phyloP scores from a whole-genome alignment of 2,797 vertebrate species.

The Ceryle rudis region DNA sequence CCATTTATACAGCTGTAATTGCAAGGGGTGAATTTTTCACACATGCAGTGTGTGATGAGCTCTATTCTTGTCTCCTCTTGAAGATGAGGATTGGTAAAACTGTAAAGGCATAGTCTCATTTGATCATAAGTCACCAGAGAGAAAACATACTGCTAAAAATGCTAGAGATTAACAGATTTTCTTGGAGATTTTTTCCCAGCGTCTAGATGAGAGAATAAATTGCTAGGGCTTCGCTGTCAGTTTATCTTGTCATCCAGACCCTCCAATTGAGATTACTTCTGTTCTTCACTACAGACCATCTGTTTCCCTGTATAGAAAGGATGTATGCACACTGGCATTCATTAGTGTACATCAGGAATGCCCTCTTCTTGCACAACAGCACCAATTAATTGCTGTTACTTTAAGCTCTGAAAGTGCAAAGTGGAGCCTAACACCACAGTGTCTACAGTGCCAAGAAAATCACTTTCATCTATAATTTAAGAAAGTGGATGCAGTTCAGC shows the following conservation, averaged over 20 bases:
- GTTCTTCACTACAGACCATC: constrained; percentile 61
- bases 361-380: constrained; percentile 14
- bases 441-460: neutral
- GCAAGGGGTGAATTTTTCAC: neutral
- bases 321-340: constrained; percentile 31
- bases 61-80: neutral
- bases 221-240: constrained; percentile 40
- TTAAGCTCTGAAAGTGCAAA: constrained; percentile 25
- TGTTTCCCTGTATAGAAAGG: constrained; percentile 52
- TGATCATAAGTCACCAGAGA: constrained; percentile 17
- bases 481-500: constrained; percentile 71
- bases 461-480: constrained; percentile 75
- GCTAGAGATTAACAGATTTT: constrained; percentile 34
- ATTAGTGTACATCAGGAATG: constrained; percentile 52
- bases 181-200: constrained; percentile 12
- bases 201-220: constrained; percentile 36
- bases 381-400: constrained; percentile 40
- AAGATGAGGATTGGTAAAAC: neutral
- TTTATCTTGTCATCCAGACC: constrained; percentile 61
- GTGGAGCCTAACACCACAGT: neutral
- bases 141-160: constrained; percentile 33
- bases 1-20: neutral
- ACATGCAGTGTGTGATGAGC: neutral
- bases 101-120: neutral
- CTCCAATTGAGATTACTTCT: constrained; percentile 57